Evolutionary conservation across 2,888 invertebrate genomes (phyloP), one percentile per base, ranked within the genome.

Genomic region (Hypomecis punctinalis): DNA sequence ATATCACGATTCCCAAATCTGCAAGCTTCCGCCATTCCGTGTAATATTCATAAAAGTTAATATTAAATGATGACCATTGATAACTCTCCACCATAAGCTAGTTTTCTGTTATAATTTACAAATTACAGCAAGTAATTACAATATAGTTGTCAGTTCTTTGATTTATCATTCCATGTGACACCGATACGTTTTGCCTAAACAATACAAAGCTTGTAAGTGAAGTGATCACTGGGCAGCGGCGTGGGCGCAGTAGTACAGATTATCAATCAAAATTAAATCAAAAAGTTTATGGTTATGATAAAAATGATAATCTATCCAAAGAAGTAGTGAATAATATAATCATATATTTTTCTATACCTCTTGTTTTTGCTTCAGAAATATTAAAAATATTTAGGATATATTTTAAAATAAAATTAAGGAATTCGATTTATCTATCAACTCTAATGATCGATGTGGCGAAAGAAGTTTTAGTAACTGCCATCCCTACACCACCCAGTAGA

Each of bases 1-100:
- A 76, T 76, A 76, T 82, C 82, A 64, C 76, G 80, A 77, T 77
- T 85, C 69, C 86, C 85, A 69, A 89, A 80, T 79, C 90, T 88
- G 81, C 90, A 89, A 79, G 86, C 83, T 77, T 92, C 92, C 78
- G 92, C 91, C 92, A 93, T 93, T 83, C 83, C 86, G 76, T 68
- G 53, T 53, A 7, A 13, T 23, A 47, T 42, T 52, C 42, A 60
- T 56, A 68, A 65, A 68, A 62, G 76, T 77, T 76, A 65, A 72
- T 77, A 73, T 73, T 76, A 63, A 69, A 65, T 6, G 57, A 46
- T 35, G 9, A 23, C 11, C 36, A 58, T 43, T 57, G 46, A 42
- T 23, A n/a, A 45, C n/a, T 6, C 33, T 8, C 9, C 8, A 9
- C 5, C n/a, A 9, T 48, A 5, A n/a, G 11, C 0, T 42, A 6